Evolutionary conservation across 1,140 invertebrate genomes (phyloP).

Genomic region (Bombus impatiens): DNA sequence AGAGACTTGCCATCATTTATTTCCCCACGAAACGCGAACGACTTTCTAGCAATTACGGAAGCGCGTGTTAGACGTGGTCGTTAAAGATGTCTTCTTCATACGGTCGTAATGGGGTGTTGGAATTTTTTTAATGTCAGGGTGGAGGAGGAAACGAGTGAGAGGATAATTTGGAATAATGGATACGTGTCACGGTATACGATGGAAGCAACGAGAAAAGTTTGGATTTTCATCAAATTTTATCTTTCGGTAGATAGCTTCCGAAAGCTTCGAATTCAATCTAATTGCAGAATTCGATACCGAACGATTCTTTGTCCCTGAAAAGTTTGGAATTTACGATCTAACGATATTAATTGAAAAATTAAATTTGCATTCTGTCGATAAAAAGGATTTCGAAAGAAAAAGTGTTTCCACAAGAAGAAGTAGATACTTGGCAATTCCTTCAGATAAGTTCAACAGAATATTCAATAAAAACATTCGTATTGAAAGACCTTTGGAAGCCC

Average conservation of each 20-base stretch:
- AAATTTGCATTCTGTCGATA: neutral
- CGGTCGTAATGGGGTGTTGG: neutral
- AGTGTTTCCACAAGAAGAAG: no score
- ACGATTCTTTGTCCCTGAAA: neutral
- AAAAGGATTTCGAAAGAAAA: neutral
- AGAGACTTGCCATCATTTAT: conserved; percentile 26
- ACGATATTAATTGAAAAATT: neutral
- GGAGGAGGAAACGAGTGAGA: neutral
- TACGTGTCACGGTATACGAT: neutral
- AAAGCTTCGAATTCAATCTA: neutral
- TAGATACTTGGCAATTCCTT: neutral
- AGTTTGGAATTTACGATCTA: neutral
- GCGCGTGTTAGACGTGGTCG: neutral
- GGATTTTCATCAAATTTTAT: neutral
- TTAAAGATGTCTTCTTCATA: neutral
- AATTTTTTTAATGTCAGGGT: neutral
- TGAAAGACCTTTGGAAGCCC: neutral
- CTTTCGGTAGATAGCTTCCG: neutral
- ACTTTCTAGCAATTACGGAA: conserved; percentile 46
- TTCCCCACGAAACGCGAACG: conserved; percentile 13
- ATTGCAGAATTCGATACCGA: no score
- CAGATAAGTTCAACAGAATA: neutral
- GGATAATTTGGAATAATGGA: neutral
- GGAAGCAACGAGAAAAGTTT: neutral
- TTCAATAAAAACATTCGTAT: neutral